phyloP scores from a whole-genome alignment of 1,140 invertebrate species.

The Musca domestica region DNA sequence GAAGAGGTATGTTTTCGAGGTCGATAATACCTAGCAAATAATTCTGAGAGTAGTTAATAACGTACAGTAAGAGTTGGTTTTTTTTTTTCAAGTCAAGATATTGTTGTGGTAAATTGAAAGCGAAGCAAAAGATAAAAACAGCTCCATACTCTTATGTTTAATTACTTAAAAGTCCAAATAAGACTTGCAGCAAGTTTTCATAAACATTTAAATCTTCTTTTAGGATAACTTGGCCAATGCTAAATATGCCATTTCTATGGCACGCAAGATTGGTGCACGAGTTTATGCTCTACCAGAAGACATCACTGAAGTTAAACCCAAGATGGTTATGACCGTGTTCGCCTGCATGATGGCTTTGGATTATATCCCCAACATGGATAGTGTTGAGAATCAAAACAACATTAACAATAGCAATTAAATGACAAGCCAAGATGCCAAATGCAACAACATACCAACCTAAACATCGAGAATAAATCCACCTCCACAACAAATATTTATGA shows the following conservation, averaged over 20 bases:
- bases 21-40: too few relatives aligned
- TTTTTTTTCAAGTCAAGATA: too few relatives aligned
- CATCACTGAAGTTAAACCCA: conserved; percentile 95
- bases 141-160: too few relatives aligned
- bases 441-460: conserved; percentile 22
- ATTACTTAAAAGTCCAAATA: too few relatives aligned
- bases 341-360: conserved; percentile 97
- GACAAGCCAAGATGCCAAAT: conserved; percentile 23
- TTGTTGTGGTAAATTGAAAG: too few relatives aligned
- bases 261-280: conserved; percentile 92
- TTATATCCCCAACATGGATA: conserved; percentile 85
- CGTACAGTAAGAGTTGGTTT: too few relatives aligned
- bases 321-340: conserved; percentile 99
- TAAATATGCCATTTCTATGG: conserved; percentile 98
- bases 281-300: conserved; percentile 99
- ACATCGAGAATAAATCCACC: conserved; percentile 25
- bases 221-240: conserved; percentile 95
- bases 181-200: too few relatives aligned
- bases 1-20: conserved; percentile 75
- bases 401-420: conserved; percentile 36
- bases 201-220: too few relatives aligned
- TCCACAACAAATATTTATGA: conserved; percentile 20
- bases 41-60: too few relatives aligned
- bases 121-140: too few relatives aligned
- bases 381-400: conserved; percentile 50